Base-by-base conservation (phyloP, 2,888 invertebrate genomes). In the Elysia crispata region DNA sequence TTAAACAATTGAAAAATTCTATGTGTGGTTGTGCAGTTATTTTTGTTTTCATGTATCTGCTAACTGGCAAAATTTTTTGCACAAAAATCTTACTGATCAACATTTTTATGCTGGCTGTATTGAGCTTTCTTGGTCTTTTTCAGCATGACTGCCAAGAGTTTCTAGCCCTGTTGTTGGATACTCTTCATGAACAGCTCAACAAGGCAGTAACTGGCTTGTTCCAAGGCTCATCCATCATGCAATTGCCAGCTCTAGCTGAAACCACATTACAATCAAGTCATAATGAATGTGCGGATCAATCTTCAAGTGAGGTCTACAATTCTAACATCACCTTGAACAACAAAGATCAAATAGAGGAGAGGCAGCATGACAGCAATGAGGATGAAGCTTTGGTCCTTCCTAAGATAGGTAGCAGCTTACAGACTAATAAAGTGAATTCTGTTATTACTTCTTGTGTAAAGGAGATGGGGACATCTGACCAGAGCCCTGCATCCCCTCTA, bases 91-190 rank as follows among this genome's bases (percentile, higher is more conserved):
- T n/a, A n/a, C n/a, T n/a, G n/a, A n/a, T n/a, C n/a, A n/a, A n/a
- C n/a, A n/a, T n/a, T n/a, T n/a, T 60, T 15, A 3, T 23, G 25
- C n/a, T 60, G 6, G 15, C n/a, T 8, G 13, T 60, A 60, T n/a
- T 60, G 60, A 3, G 6, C 11, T 62, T 62, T 76, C 31, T 33
- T 31, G 74, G 79, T 60, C 84, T 76, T 79, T 91, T 91, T 25
- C 90, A 95, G 94, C 95, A 95, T 87, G 95, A 95, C 88, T 95
- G 94, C 90, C 95, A 95, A 90, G 95, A 95, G 89, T 95, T 95
- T 88, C 92, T 95, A 81, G 94, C 94, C 8, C 91, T 95, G 28
- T 89, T 94, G 60, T 89, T 95, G 84, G 94, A 94, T 86, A 93
- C 94, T 1, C 91, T 95, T 13, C 94, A 95, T 86, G 94, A 95